Evolutionary conservation across 1,140 invertebrate species (phyloP).

Genomic region (Diachasma alloeum): DNA sequence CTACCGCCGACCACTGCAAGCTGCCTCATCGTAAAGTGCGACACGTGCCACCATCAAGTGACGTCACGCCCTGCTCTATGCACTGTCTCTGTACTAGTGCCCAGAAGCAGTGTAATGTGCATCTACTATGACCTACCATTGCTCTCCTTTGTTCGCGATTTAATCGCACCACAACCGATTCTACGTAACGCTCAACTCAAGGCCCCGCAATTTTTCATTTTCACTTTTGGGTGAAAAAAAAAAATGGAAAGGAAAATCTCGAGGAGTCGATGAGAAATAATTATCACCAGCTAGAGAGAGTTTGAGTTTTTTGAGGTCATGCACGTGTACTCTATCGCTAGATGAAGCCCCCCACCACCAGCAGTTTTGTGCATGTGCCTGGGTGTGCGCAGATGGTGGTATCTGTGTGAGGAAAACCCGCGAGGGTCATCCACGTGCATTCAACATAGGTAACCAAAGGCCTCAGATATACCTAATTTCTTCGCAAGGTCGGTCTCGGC

Average conservation of each 20-base stretch:
- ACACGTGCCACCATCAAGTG: slow-evolving; percentile 53
- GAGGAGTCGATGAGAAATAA: too few relatives aligned
- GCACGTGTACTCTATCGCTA: not conserved
- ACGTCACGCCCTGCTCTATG: slow-evolving; percentile 52
- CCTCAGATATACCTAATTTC: not conserved
- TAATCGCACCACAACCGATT: not conserved
- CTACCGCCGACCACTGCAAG: slow-evolving; percentile 26
- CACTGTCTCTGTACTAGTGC: slow-evolving; percentile 37
- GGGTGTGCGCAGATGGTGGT: not conserved
- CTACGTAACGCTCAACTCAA: too few relatives aligned
- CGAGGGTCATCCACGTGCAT: not conserved
- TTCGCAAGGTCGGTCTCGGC: not conserved
- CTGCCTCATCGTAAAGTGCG: slow-evolving; percentile 39
- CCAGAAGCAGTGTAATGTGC: slow-evolving; percentile 16
- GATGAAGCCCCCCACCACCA: not conserved
- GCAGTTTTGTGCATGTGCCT: not conserved
- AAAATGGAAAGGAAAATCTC: too few relatives aligned
- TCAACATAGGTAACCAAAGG: not conserved
- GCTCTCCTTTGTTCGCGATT: not conserved
- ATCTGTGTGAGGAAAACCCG: not conserved
- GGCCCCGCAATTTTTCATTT: too few relatives aligned
- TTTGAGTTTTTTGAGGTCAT: not conserved
- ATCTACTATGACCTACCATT: not conserved
- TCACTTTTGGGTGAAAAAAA: too few relatives aligned
- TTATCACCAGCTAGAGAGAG: not conserved